Evolutionary conservation across 2,113 vertebrate species (phyloP), one percentile per base, ranked within the genome.

Genomic region (Pterocles burchelli): DNA sequence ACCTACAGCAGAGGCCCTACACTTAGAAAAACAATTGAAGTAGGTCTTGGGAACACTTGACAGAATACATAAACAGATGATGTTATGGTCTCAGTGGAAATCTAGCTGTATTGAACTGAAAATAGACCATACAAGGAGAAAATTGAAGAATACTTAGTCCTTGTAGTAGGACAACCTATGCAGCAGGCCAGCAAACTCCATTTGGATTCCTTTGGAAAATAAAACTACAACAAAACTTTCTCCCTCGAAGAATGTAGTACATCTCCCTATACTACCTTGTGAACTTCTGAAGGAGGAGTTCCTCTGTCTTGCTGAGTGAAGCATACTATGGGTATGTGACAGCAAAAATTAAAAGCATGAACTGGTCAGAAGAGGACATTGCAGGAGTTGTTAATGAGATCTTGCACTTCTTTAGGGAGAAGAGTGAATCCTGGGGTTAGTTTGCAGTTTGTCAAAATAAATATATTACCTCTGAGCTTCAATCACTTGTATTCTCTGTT

Each of bases 21-120:
- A 38, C 80, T 90, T 96, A 93, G 67, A 88, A 90, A 95, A 97
- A 92, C 92, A 97, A 80, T 93, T 96, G 88, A 92, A 95, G 95
- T 92, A 84, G 83, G 86, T 81, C 85, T 93, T 91, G 72, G 95
- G 94, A 96, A 73, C 77, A 92, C 88, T 94, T 93, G 85, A 87
- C 71, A 92, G 88, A 92, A 94, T 94, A 67, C 55, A n/a, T 95
- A 93, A 90, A 84, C 86, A 90, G 85, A 90, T 96, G 94, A 95
- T 95, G 83, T 93, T 94, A 90, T 88, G 75, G 79, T 94, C 90
- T 93, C 84, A n/a, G 73, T 97, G 91, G 93, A 91, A 96, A 96
- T 97, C 63, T 89, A 91, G 41, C 48, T 81, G 55, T 75, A 67
- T 88, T 88, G 89, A 87, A 81, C 89, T 73, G 88, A 94, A 95